phyloP scores from a whole-genome alignment of 2,888 invertebrate species.

The Lithophane ornitopus region DNA sequence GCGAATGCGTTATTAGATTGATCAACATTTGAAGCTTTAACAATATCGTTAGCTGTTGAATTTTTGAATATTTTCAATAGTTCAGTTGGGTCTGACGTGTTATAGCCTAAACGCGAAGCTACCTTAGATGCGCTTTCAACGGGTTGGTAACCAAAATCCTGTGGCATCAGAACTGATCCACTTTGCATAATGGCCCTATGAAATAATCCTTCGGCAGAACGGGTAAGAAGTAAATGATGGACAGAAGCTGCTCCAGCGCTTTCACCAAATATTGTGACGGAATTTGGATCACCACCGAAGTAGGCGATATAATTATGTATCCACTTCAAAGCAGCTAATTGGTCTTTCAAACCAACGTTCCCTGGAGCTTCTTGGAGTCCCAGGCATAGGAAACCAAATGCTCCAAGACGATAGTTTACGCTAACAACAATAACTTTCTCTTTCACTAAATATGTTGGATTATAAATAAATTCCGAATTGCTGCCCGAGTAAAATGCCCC shows the following conservation, averaged over 20 bases:
- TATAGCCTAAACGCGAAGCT: constrained; percentile 67
- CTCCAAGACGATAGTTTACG: constrained; percentile 76
- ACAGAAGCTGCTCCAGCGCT: constrained; percentile 74
- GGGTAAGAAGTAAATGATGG: constrained; percentile 70
- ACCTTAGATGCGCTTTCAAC: constrained; percentile 63
- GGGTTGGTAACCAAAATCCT: constrained; percentile 66
- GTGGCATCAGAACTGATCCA: constrained; percentile 69
- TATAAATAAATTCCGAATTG: constrained; percentile 69
- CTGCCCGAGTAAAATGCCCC: constrained; percentile 74
- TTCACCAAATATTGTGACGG: constrained; percentile 77
- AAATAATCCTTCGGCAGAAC: constrained; percentile 73
- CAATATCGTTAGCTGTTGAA: constrained; percentile 66
- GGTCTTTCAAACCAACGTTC: constrained; percentile 77
- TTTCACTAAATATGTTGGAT: constrained; percentile 73
- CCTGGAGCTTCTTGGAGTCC: constrained; percentile 74
- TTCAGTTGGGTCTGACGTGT: constrained; percentile 67
- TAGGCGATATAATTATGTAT: constrained; percentile 73
- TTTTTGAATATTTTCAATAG: constrained; percentile 69
- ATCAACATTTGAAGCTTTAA: constrained; percentile 61
- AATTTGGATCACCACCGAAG: constrained; percentile 77
- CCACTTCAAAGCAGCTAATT: constrained; percentile 78
- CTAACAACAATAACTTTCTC: constrained; percentile 75
- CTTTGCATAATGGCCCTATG: constrained; percentile 74
- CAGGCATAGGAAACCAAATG: constrained; percentile 77
- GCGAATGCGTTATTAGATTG: constrained; percentile 61